Percentiles rank a stretch among this genome's conserved stretches.
These are phyloP conservation scores for Mungos mungo DNA, from an alignment of 2,113 vertebrate species.

Conservation along the genomic window DNA sequence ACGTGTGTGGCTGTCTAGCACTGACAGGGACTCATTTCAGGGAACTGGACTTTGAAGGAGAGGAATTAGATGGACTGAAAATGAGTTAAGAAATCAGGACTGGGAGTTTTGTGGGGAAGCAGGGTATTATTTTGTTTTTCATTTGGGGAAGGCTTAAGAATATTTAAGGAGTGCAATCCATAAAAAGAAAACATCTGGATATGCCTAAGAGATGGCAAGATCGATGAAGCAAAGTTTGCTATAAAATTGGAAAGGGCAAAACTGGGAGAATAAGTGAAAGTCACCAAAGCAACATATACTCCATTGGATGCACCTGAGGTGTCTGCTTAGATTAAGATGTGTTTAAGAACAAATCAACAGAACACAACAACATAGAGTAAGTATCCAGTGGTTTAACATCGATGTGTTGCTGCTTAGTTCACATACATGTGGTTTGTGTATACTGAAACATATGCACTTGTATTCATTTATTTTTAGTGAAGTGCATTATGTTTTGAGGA, in stretches of 20 bases:
- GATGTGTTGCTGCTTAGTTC: neutral
- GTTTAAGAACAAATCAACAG: neutral
- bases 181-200: neutral
- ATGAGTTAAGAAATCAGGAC: neutral
- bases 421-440: neutral
- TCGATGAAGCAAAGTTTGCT: neutral
- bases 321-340: neutral
- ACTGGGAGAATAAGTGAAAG: neutral
- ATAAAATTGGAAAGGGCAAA: neutral
- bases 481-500: conserved; percentile 5
- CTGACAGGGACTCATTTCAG: neutral
- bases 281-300: neutral
- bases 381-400: neutral
- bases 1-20: neutral
- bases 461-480: neutral
- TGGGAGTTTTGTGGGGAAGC: neutral
- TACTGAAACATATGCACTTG: neutral
- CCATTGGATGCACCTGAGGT: neutral
- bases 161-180: neutral
- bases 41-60: neutral
- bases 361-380: neutral
- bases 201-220: too few species aligned
- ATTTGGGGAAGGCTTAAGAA: neutral
- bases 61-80: neutral
- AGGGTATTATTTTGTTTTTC: neutral